Evolutionary conservation across 2,888 invertebrate genomes (phyloP).

Genomic region (Fragum whitleyi): DNA sequence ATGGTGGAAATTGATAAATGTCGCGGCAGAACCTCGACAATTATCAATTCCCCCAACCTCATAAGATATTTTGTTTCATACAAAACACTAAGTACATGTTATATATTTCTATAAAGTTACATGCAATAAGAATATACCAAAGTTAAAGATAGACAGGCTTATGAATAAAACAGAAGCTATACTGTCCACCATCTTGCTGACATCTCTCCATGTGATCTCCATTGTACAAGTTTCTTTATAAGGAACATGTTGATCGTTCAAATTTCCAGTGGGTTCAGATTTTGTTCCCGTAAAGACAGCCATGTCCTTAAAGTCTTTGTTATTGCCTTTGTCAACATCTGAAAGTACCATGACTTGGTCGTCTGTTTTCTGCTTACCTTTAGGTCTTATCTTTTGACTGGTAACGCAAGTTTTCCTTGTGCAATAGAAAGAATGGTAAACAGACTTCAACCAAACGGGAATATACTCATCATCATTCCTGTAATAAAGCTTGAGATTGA

Average conservation of each 20-base stretch:
- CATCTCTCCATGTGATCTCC: neutral
- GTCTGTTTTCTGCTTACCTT: neutral
- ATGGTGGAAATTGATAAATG: too few species aligned
- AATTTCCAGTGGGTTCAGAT: neutral
- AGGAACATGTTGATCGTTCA: neutral
- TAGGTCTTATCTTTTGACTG: neutral
- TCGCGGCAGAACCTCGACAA: too few species aligned
- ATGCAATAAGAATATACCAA: neutral
- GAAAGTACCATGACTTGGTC: neutral
- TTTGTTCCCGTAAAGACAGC: neutral
- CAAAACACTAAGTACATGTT: too few species aligned
- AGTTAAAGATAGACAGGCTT: neutral
- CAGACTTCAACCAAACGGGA: neutral
- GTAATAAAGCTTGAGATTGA: conserved; percentile 56
- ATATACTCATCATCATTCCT: neutral
- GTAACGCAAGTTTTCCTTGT: neutral
- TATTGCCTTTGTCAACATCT: neutral
- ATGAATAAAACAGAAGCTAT: neutral
- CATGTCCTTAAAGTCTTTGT: neutral
- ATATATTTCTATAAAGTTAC: neutral
- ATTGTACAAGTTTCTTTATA: neutral
- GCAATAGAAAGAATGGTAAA: neutral
- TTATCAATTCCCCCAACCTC: too few species aligned
- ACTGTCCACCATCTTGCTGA: neutral
- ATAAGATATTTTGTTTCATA: too few species aligned